phyloP scores from a whole-genome alignment of 2,888 invertebrate species.

The Bruchidius siliquastri region DNA sequence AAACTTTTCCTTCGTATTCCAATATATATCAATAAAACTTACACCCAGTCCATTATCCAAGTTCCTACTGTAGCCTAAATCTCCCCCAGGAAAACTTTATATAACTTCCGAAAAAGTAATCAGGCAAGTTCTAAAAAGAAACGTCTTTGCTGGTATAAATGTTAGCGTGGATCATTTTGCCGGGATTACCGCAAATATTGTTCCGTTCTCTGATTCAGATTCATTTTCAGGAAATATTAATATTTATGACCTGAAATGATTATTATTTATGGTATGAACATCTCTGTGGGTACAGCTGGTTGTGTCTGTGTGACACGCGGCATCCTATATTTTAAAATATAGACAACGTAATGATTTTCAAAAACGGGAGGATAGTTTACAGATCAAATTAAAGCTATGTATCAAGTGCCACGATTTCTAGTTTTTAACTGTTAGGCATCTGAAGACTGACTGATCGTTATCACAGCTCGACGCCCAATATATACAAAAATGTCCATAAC shows the following conservation, averaged over 20 bases:
- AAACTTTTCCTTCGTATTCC: not conserved
- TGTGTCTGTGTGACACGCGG: too few species aligned
- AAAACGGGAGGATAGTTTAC: too few species aligned
- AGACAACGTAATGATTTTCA: too few species aligned
- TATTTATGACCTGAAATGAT: not conserved
- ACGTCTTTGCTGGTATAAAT: not conserved
- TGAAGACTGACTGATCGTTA: too few species aligned
- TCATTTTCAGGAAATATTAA: not conserved
- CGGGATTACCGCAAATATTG: not conserved
- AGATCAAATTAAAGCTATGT: too few species aligned
- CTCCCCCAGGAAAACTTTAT: not conserved
- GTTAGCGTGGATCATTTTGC: not conserved
- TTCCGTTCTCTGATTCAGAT: not conserved
- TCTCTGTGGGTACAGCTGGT: not conserved
- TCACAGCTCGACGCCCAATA: too few species aligned
- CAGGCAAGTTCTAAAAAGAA: not conserved
- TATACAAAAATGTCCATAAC: too few species aligned
- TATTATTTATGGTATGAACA: not conserved
- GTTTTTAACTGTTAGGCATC: too few species aligned
- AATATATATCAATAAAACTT: not conserved
- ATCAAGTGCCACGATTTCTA: too few species aligned
- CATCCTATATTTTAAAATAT: too few species aligned
- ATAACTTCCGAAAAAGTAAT: not conserved
- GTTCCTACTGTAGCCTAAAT: not conserved
- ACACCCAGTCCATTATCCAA: not conserved